A percentile compares a stretch with the other conserved stretches of the same genome.
These are phyloP conservation scores for Nansenia antarctica DNA, from an alignment of 2,113 vertebrate genomes.

Conservation along the genomic window DNA sequence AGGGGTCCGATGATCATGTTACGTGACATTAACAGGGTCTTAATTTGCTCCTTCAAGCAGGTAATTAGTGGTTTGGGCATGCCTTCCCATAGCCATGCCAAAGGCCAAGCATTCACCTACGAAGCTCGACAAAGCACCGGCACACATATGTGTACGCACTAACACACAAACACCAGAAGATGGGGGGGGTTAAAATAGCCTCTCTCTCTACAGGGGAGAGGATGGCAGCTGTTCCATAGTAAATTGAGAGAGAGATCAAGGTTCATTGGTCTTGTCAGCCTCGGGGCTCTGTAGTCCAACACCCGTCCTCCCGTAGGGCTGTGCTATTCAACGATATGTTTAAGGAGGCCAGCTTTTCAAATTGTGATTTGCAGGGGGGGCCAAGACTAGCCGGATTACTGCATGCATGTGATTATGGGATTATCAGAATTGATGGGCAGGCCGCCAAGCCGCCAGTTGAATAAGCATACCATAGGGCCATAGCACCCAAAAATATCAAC, in stretches of 20 bases:
- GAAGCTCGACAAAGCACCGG: constrained; percentile 19
- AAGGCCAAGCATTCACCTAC: neutral
- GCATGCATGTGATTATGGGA: too few species aligned
- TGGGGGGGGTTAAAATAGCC: constrained; percentile 62
- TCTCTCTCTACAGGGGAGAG: constrained; percentile 42
- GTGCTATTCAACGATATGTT: too few species aligned
- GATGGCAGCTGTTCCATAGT: constrained; percentile 63
- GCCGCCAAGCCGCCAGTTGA: too few species aligned
- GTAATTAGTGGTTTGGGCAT: constrained; percentile 67
- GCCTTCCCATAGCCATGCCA: constrained; percentile 43
- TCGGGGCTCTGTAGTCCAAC: constrained; percentile 34
- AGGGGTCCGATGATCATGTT: constrained; percentile 27
- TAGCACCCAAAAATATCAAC: too few species aligned
- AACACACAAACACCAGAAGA: constrained; percentile 14
- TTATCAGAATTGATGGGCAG: too few species aligned
- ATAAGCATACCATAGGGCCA: too few species aligned
- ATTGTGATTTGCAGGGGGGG: too few species aligned
- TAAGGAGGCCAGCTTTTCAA: too few species aligned
- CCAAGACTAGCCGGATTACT: too few species aligned
- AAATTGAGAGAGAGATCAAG: constrained; percentile 47
- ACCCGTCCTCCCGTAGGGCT: neutral
- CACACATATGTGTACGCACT: constrained; percentile 6
- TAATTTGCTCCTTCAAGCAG: constrained; percentile 60
- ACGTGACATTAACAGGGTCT: constrained; percentile 41
- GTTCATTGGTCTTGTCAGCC: constrained; percentile 39